These are phyloP conservation scores for Aurelia coerulea DNA, from an alignment of 30 jellyfish, hydroid and myxozoan genomes.

Conservation along the genomic window DNA sequence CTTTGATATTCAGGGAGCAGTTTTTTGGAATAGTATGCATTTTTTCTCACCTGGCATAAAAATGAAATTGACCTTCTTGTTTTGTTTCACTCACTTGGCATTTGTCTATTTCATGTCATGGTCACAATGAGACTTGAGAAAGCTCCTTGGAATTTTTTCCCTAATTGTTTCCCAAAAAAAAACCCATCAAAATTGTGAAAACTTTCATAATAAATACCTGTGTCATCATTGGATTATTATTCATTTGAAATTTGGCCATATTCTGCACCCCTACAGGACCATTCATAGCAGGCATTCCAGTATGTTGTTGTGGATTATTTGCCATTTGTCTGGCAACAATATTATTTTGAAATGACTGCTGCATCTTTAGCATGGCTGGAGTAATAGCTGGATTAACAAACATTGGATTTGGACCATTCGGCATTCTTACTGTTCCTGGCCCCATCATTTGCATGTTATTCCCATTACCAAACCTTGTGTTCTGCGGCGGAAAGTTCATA, in stretches of 20 bases:
- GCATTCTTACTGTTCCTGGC: constrained; percentile 56
- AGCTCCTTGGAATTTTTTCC: no score
- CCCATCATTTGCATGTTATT: constrained; percentile 50
- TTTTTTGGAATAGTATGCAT: no score
- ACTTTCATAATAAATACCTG: background rate
- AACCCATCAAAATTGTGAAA: background rate
- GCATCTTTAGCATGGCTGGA: constrained; percentile 48
- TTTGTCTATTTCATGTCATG: no score
- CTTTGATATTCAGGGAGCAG: no score
- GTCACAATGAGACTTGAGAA: no score
- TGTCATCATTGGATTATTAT: constrained; percentile 31
- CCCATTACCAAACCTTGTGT: constrained; percentile 52
- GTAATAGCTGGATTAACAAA: constrained; percentile 23
- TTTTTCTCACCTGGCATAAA: no score
- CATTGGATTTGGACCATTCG: constrained; percentile 44
- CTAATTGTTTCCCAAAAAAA: no score
- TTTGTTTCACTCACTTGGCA: no score
- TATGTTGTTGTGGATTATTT: constrained; percentile 24
- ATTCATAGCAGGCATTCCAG: constrained; percentile 45
- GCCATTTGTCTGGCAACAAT: constrained; percentile 31
- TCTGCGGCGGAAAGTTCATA: constrained; percentile 45
- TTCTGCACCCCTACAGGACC: constrained; percentile 64
- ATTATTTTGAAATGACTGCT: constrained; percentile 32
- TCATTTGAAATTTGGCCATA: constrained; percentile 43
- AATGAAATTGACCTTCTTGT: no score